These are phyloP conservation scores for Epirrita christyi DNA, from an alignment of 2,888 invertebrate species.

Conservation along the genomic window DNA sequence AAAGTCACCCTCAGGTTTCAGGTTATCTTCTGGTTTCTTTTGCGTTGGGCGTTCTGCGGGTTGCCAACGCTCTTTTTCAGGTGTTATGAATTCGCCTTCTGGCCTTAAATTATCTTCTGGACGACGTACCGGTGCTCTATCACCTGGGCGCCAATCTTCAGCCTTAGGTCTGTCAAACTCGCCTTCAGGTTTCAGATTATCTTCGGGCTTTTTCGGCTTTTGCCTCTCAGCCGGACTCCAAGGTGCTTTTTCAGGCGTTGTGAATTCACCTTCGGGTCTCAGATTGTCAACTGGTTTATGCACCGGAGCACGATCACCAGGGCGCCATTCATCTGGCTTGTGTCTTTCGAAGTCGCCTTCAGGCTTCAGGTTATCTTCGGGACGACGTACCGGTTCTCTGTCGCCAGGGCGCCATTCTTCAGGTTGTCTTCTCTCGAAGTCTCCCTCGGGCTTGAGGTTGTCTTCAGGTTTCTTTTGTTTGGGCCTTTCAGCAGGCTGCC, in stretches of 20 bases:
- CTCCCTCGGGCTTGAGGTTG: constrained; percentile 85
- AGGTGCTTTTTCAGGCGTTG: constrained; percentile 58
- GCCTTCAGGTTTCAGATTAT: constrained; percentile 80
- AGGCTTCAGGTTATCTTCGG: constrained; percentile 80
- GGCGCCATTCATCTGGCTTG: constrained; percentile 64
- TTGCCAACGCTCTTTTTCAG: constrained; percentile 61
- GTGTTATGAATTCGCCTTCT: constrained; percentile 83
- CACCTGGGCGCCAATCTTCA: constrained; percentile 63
- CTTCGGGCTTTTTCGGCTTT: constrained; percentile 78
- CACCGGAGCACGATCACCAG: constrained; percentile 74
- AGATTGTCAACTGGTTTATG: constrained; percentile 84
- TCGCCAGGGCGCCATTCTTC: constrained; percentile 72
- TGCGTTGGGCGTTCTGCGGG: constrained; percentile 63
- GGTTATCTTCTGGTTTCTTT: constrained; percentile 84
- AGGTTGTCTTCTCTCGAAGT: constrained; percentile 73
- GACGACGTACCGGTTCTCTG: constrained; percentile 38
- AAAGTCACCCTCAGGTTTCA: constrained; percentile 64
- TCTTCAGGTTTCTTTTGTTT: constrained; percentile 84
- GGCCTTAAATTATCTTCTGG: constrained; percentile 76
- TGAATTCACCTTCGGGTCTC: constrained; percentile 62
- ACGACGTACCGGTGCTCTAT: constrained; percentile 66
- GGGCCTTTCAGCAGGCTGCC: constrained; percentile 85
- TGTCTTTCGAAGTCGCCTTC: constrained; percentile 80
- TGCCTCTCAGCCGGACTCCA: constrained; percentile 70
- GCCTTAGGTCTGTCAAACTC: constrained; percentile 61